phyloP scores from a whole-genome alignment of 2,113 vertebrate genomes.

The Podiceps cristatus region DNA sequence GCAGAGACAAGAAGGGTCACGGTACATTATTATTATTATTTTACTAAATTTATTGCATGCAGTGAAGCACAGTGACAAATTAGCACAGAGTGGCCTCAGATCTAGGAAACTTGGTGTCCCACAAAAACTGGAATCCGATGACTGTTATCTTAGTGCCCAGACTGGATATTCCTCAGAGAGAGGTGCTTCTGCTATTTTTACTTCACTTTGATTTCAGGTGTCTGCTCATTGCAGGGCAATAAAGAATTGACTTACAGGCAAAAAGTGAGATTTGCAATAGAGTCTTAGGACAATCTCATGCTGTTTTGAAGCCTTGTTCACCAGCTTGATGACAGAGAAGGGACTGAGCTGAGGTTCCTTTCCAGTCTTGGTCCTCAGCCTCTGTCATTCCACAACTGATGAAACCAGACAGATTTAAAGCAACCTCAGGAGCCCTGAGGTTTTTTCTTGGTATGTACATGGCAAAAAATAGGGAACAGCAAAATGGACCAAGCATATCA shows the following conservation, averaged over 20 bases:
- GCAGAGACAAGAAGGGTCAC: neutral
- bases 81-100: neutral
- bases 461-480: neutral
- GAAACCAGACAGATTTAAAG: neutral
- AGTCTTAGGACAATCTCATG: neutral
- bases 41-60: neutral
- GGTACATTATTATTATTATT: neutral
- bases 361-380: neutral
- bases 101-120: neutral
- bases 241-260: neutral
- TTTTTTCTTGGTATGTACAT: neutral
- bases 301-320: neutral
- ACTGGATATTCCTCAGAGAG: neutral
- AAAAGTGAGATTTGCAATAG: neutral
- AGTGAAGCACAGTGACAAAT: neutral
- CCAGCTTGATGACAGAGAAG: neutral
- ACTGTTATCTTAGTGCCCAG: neutral
- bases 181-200: neutral
- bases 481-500: neutral
- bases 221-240: neutral
- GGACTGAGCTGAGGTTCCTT: neutral
- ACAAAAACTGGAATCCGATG: neutral
- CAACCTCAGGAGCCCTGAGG: neutral
- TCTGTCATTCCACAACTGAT: neutral
- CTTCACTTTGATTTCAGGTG: neutral